Conservation (phyloP, 2,888 invertebrate genomes). For the Timema cristinae region DNA sequence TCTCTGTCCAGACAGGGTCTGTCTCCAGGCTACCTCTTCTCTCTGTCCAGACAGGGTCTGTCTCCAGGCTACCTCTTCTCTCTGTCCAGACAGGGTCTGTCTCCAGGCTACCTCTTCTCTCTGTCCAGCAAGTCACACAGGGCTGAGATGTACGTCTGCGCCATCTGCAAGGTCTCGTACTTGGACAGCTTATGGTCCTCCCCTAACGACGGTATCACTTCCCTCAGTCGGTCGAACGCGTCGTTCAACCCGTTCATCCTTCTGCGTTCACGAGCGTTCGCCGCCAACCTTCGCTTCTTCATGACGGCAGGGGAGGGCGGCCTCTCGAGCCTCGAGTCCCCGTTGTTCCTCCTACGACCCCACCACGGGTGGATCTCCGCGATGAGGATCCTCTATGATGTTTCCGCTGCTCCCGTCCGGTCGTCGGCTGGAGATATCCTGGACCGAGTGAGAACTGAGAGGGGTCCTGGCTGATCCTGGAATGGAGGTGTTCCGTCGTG, state of each 20-base stretch:
- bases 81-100: too few relatives aligned
- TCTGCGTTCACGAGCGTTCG: constrained; percentile 68
- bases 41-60: constrained; percentile 55
- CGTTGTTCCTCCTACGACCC: constrained; percentile 6
- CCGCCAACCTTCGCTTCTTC: constrained; percentile 62
- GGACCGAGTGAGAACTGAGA: too few relatives aligned
- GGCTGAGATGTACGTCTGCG: constrained; percentile 69
- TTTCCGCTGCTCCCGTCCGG: background rate
- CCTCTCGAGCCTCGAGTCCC: constrained; percentile 9
- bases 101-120: constrained; percentile 18
- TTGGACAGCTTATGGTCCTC: constrained; percentile 70
- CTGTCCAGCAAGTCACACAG: constrained; percentile 57
- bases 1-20: too few relatives aligned
- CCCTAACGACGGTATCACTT: constrained; percentile 66
- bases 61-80: constrained; percentile 49
- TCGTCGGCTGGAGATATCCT: background rate
- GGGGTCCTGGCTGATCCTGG: too few relatives aligned
- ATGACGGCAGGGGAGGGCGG: constrained; percentile 42
- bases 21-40: constrained; percentile 17
- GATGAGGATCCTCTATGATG: background rate
- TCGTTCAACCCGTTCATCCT: constrained; percentile 72
- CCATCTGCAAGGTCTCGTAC: constrained; percentile 76
- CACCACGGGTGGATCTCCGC: background rate
- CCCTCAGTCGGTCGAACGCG: constrained; percentile 67
- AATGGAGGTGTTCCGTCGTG: too few relatives aligned